Evolutionary conservation across 2,113 vertebrate species (phyloP).

Genomic region (Motacilla alba): DNA sequence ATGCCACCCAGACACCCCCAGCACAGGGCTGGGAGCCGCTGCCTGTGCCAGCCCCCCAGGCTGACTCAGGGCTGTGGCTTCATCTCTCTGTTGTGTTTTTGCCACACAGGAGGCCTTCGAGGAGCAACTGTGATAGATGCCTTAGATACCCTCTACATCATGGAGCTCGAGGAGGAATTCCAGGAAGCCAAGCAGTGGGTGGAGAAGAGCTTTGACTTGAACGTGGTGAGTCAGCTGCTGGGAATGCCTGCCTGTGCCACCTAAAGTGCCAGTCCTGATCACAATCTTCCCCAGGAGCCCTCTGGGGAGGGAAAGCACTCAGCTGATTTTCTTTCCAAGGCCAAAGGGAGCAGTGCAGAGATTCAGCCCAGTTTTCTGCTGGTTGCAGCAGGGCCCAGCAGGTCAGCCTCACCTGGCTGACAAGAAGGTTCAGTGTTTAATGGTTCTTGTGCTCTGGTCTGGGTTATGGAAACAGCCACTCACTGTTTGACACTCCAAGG

Average conservation of each 20-base stretch:
- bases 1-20: neutral
- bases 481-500: neutral
- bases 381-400: neutral
- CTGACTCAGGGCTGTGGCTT: neutral
- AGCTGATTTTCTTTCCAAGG: neutral
- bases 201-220: slow-evolving; percentile 87
- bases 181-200: slow-evolving; percentile 94
- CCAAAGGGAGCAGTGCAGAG: neutral
- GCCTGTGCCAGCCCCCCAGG: neutral
- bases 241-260: neutral
- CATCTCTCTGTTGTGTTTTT: slow-evolving; percentile 19
- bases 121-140: slow-evolving; percentile 94
- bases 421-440: neutral
- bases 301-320: neutral
- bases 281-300: neutral
- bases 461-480: neutral
- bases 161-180: slow-evolving; percentile 93
- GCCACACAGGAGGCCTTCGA: slow-evolving; percentile 84
- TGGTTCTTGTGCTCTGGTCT: neutral
- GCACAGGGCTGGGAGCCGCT: neutral
- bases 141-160: slow-evolving; percentile 94
- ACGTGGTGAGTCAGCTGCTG: slow-evolving; percentile 81
- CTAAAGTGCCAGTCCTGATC: neutral
- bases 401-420: neutral
- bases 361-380: neutral